Evolutionary conservation across 1,140 invertebrate species (phyloP).

Genomic region (Diabrotica undecimpunctata): DNA sequence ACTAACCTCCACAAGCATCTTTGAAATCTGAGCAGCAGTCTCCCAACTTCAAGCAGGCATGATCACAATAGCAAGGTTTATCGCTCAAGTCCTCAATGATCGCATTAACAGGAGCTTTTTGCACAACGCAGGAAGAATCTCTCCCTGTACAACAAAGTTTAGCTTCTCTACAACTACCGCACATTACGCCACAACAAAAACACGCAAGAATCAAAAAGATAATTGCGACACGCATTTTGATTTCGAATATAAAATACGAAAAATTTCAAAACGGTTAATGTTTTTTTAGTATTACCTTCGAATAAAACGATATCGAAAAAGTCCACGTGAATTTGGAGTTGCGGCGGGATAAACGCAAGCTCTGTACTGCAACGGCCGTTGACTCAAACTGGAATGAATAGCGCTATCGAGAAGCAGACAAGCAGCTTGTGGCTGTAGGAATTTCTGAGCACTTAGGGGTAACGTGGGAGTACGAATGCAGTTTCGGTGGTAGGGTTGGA

Average conservation of each 20-base stretch:
- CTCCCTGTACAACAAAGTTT: conserved; percentile 76
- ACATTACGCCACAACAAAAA: conserved; percentile 29
- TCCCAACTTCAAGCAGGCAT: conserved; percentile 79
- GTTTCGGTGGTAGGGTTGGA: not conserved
- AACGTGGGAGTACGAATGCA: conserved; percentile 1
- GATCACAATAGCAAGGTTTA: conserved; percentile 85
- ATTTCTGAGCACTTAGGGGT: not conserved
- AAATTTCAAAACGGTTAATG: not conserved
- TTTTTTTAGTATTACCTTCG: not conserved
- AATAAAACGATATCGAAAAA: not conserved
- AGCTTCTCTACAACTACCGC: conserved; percentile 68
- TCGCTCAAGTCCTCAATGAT: conserved; percentile 77
- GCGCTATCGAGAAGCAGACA: not conserved
- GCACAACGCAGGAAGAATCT: conserved; percentile 82
- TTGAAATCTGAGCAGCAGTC: conserved; percentile 85
- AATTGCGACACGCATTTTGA: conserved; percentile 3
- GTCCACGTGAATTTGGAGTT: not conserved
- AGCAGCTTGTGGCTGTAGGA: conserved; percentile 1
- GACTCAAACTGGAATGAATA: not conserved
- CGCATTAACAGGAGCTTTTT: conserved; percentile 76
- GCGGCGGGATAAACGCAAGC: not conserved
- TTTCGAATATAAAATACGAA: too few relatives aligned
- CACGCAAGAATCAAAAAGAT: conserved; percentile 9
- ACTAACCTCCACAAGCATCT: conserved; percentile 78
- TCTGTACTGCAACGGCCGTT: not conserved